Base-by-base conservation (phyloP, 1,140 invertebrate genomes). In the Phenacoccus solenopsis region DNA sequence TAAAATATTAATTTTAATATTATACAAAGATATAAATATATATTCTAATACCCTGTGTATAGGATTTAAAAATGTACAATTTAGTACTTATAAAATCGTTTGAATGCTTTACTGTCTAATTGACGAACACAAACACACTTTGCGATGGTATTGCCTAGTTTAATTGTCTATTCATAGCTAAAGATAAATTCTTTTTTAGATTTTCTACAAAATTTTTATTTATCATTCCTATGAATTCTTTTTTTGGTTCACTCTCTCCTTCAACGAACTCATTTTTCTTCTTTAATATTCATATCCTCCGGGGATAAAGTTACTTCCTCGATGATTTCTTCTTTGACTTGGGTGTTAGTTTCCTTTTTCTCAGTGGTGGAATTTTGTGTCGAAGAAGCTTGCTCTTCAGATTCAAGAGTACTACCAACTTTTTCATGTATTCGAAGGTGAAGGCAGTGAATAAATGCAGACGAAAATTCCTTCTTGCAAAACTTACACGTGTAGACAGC, bases 191-290 rank as follows among this genome's bases (percentile, higher is more conserved):
- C 20, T 64, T 64, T 16, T 25, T 64, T 27, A 64, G 25, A 27
- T 64, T 64, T 64, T 64, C 59, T 10, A 64, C 59, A 64, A 64
- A 64, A 64, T 64, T 64, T 10, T 64, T 64, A 25, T 64, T 64
- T 5, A 64, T 64, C 22, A 64, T 64, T 16, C 3, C 5, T 10
- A 64, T 10, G 22, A 27, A 64, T 24, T 64, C 59, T 7, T 20
- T 64, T 64, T 64, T 64, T 4, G 25, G 22, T 27, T 25, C 59
- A 20, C 25, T 16, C 20, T 64, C 25, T 10, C 1, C 7, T 22
- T 59, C 7, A 59, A 20, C 4, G 21, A 20, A 9, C 21, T 7
- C 13, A 59, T 10, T 16, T 20, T 59, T 22, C 56, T 7, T 5
- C 7, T 59, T 5, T n/a, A 59, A 20, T 3, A 9, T 25, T 22